Conservation (phyloP, 2,888 invertebrate species). For the Caenorhabditis sp. region DNA sequence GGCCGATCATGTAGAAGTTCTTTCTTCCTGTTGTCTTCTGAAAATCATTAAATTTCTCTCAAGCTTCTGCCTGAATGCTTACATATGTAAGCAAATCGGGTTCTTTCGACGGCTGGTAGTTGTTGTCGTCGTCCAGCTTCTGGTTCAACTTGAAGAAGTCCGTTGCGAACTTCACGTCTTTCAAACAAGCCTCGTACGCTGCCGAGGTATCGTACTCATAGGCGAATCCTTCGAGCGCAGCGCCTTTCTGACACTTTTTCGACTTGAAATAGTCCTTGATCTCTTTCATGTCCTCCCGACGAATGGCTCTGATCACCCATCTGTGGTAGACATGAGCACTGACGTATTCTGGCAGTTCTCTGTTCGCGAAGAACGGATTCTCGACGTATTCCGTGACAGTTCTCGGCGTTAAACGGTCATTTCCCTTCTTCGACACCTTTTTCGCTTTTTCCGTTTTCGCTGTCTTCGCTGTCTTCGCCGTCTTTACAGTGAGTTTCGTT, state of each 20-base stretch:
- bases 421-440: slow-evolving; percentile 61
- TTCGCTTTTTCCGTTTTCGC: slow-evolving; percentile 19
- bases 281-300: slow-evolving; percentile 54
- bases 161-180: slow-evolving; percentile 55
- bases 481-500: slow-evolving; percentile 12
- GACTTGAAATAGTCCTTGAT: slow-evolving; percentile 58
- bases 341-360: slow-evolving; percentile 45
- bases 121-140: slow-evolving; percentile 21
- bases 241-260: slow-evolving; percentile 44
- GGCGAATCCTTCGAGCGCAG: slow-evolving; percentile 28
- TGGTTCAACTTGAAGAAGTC: slow-evolving; percentile 59
- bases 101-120: slow-evolving; percentile 34
- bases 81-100: slow-evolving; percentile 65
- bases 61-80: background rate
- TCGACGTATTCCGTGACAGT: slow-evolving; percentile 43
- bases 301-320: slow-evolving; percentile 57
- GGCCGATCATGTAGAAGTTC: slow-evolving; percentile 79
- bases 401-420: slow-evolving; percentile 61
- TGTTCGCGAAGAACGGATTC: slow-evolving; percentile 54
- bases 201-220: slow-evolving; percentile 36
- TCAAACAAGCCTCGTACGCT: slow-evolving; percentile 15
- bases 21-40: slow-evolving; percentile 77
- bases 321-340: slow-evolving; percentile 50
- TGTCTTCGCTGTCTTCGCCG: slow-evolving; percentile 17
- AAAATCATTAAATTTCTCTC: slow-evolving; percentile 9